Conservation (phyloP, 1,140 invertebrate species). For the Hylaeus anthracinus region DNA sequence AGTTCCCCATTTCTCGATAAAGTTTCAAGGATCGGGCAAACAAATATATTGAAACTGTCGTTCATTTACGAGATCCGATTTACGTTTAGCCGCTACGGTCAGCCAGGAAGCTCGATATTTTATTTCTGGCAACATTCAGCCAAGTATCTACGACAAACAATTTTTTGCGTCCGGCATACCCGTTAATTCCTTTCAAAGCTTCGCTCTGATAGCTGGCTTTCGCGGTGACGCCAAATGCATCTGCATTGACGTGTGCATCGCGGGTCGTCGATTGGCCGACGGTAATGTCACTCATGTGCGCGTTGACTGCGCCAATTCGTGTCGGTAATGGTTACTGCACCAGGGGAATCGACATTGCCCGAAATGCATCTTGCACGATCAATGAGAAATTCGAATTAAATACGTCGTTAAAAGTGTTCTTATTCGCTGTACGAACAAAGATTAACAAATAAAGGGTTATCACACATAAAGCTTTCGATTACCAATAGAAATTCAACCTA, state of each 20-base stretch:
- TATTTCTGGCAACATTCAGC: background rate
- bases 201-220: background rate
- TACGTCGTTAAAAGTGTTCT: background rate
- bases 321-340: slow-evolving; percentile 50
- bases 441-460: no score
- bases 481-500: no score
- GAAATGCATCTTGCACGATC: slow-evolving; percentile 28
- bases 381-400: background rate
- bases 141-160: background rate
- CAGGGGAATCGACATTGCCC: slow-evolving; percentile 39
- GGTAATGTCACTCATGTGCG: slow-evolving; percentile 54
- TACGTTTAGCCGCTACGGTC: no score
- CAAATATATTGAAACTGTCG: no score
- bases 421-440: no score
- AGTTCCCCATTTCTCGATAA: no score
- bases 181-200: background rate
- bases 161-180: background rate
- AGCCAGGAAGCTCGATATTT: background rate
- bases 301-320: slow-evolving; percentile 43
- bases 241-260: slow-evolving; percentile 15
- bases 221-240: slow-evolving; percentile 24
- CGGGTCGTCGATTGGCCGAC: slow-evolving; percentile 49
- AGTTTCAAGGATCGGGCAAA: no score
- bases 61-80: no score
- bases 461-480: no score